Evolutionary conservation across 2,797 vertebrate species (phyloP), one percentile per base, ranked within the genome.

Genomic region (Semotilus atromaculatus): DNA sequence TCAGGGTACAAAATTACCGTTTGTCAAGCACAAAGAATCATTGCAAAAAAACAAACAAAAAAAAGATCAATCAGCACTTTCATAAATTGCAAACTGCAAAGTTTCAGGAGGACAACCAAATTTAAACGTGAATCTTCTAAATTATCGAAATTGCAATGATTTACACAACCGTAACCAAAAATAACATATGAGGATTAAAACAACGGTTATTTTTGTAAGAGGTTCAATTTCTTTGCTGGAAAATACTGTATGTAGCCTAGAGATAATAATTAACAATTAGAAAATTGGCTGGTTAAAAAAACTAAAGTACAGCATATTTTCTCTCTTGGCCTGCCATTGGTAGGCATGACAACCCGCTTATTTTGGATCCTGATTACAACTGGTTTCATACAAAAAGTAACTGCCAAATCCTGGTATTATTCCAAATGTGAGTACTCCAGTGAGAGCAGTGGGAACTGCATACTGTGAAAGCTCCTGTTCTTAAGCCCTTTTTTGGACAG

Each of bases 341-440:
- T 3, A 10, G 23, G 23, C 23, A 58, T 58, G 7, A 40, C 16
- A 55, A 38, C 60, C 38, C 1, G 3, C 16, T 58, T 29, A 38
- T 53, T 81, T 43, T 71, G 67, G 67, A 31, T 19, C 10, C n/a
- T 31, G 67, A 71, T 60, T 72, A 29, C 3, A 55, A 16, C 53
- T 77, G 75, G 34, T 77, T 62, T 60, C 18, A 62, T 60, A 43
- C 36, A 77, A 60, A 77, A 60, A 23, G n/a, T 81, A 58, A 11
- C n/a, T 55, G 79, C 67, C 79, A 81, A 81, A 81, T 81, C 16
- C 55, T 77, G 19, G 34, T 77, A 60, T 60, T 76, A 76, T 76
- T 58, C 53, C 74, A 76, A 62, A 77, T 40, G 23, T 29, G 75
- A 77, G 36, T 58, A 16, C 21, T 75, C 48, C 31, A 75, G 48